A percentile compares a stretch with the other conserved stretches of the same genome.
These are phyloP conservation scores for Melanocharis versteri DNA, from an alignment of 2,113 vertebrate species.

Conservation along the genomic window DNA sequence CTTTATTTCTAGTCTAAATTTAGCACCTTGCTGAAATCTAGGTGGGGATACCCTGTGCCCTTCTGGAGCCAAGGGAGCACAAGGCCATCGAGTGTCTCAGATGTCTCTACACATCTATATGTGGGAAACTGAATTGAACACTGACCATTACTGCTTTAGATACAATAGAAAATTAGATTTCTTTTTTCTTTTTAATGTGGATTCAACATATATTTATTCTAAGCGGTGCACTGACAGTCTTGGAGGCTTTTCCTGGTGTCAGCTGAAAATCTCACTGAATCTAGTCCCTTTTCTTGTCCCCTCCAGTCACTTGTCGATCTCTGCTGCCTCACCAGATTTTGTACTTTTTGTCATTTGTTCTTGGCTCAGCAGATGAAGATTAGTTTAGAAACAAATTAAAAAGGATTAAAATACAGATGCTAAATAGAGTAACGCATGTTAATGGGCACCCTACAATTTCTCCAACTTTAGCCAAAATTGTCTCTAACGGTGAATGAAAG, in stretches of 20 bases:
- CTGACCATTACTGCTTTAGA: not conserved
- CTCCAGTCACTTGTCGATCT: not conserved
- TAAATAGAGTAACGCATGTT: constrained; percentile 23
- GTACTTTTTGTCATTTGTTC: constrained; percentile 17
- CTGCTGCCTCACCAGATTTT: constrained; percentile 1
- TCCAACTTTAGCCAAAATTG: constrained; percentile 24
- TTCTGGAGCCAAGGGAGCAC: not conserved
- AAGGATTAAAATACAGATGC: constrained; percentile 15
- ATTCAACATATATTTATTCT: not conserved
- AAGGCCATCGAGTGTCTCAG: rapidly evolving
- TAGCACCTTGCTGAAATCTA: not conserved
- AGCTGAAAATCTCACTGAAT: not conserved
- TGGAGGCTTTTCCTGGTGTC: not conserved
- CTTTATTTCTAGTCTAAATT: not conserved
- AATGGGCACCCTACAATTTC: constrained; percentile 37
- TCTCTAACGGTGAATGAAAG: not conserved
- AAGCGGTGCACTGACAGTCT: not conserved
- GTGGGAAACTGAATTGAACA: not conserved
- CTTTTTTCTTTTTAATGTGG: not conserved
- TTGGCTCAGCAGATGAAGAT: constrained; percentile 35
- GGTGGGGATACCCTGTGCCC: not conserved
- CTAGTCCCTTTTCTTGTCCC: not conserved
- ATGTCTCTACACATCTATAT: not conserved
- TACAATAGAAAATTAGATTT: not conserved
- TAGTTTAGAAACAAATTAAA: constrained; percentile 36